These are phyloP conservation scores for Heliconius ethilla DNA, from an alignment of 2,888 invertebrate species.

Conservation along the genomic window DNA sequence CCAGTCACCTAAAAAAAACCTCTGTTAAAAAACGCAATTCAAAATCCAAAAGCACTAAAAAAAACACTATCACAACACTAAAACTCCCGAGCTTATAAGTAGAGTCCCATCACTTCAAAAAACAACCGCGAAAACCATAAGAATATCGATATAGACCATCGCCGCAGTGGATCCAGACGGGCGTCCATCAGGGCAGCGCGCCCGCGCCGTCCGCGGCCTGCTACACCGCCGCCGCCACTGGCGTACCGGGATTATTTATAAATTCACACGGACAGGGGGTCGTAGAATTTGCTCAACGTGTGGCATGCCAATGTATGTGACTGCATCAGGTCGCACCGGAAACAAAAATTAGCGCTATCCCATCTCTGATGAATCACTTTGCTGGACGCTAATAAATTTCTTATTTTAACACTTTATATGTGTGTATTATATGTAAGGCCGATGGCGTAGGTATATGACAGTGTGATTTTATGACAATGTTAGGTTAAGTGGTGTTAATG, in stretches of 20 bases:
- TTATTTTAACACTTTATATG: constrained; percentile 10
- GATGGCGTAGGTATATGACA: neutral
- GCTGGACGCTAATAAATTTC: constrained; percentile 25
- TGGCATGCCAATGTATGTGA: constrained; percentile 70
- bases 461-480: neutral
- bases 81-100: neutral
- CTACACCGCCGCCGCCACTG: constrained; percentile 81
- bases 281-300: constrained; percentile 78
- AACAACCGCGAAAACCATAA: constrained; percentile 33
- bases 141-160: constrained; percentile 48
- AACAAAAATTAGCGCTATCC: constrained; percentile 52
- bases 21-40: neutral
- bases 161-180: constrained; percentile 67
- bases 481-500: neutral
- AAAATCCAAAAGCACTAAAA: constrained; percentile 7
- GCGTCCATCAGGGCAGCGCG: constrained; percentile 72
- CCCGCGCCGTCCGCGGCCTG: constrained; percentile 81
- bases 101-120: constrained; percentile 12
- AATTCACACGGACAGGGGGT: constrained; percentile 80
- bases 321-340: constrained; percentile 71
- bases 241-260: constrained; percentile 80
- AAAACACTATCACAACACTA: constrained; percentile 35
- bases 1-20: neutral
- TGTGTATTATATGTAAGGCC: neutral
- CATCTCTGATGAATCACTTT: constrained; percentile 37